A percentile compares a stretch with the other conserved stretches of the same genome.
These are phyloP conservation scores for Lacanobia wlatinum DNA, from an alignment of 2,888 invertebrate genomes.

Conservation along the genomic window DNA sequence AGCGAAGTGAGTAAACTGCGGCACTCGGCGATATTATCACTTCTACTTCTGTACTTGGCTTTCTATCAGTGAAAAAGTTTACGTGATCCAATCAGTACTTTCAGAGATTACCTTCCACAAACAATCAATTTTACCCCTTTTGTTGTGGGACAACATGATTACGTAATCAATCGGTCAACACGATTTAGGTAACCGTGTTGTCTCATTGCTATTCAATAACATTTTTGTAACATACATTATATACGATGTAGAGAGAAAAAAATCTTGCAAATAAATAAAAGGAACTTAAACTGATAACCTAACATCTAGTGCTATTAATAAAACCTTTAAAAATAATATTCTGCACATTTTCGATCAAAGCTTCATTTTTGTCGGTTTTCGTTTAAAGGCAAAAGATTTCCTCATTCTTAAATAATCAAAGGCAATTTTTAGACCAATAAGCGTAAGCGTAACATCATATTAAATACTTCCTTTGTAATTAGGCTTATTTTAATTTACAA, in stretches of 20 bases:
- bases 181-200: too few species aligned
- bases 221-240: too few species aligned
- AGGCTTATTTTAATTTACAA: slow-evolving; percentile 13
- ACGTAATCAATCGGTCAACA: too few species aligned
- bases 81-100: not conserved
- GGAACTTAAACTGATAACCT: too few species aligned
- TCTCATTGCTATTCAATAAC: too few species aligned
- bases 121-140: not conserved
- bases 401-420: not conserved
- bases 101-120: not conserved
- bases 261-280: too few species aligned
- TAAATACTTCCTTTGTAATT: slow-evolving; percentile 13
- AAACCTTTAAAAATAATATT: too few species aligned
- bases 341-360: not conserved
- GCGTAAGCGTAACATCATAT: slow-evolving; percentile 5
- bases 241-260: too few species aligned
- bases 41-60: too few species aligned
- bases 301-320: too few species aligned
- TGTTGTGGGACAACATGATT: too few species aligned
- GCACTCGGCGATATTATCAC: not conserved
- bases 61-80: not conserved
- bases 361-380: not conserved
- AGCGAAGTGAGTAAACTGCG: not conserved
- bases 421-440: slow-evolving; percentile 1
- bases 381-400: not conserved